Base-by-base conservation (phyloP, 2,888 invertebrate genomes). In the Drosophila ustulata region DNA sequence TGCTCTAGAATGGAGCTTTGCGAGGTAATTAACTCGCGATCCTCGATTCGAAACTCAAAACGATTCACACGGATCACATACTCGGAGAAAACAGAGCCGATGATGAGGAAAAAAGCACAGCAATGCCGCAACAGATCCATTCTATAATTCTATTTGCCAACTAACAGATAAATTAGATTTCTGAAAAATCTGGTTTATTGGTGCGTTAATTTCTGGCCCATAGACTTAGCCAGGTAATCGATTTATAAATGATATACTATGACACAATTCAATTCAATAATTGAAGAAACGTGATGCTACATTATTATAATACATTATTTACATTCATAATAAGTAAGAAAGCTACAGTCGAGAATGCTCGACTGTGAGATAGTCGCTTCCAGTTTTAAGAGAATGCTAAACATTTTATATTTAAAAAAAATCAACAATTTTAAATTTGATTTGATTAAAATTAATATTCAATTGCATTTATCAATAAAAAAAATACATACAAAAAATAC, bases 51-150 rank as follows among this genome's bases (percentile, higher is more conserved):
- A n/a, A 87, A 84, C 0, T 45, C 49, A 43, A 78, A 82, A 2
- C 49, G 50, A 56, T 86, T 71, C 34, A 86, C 71, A 8, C 26
- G 55, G 23, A 75, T 50, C 25, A 76, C 6, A 49, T 74, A 81
- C 6, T 55, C 52, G 8, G 75, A 43, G n/a, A 51, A 3, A 2
- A 25, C 52, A 34, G 13, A 53, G 26, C 39, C 9, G 18, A 51
- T 39, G 23, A 56, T 58, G n/a, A 51, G 52, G 11, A 25, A 4
- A 13, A 73, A 13, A 4, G 6, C 28, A 28, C 4, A 59, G 49
- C 3, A 39, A 13, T 25, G 11, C 7, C 13, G 39, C 11, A 50
- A 11, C 13, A 59, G 25, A 7, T 63, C 37, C 75, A 72, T 76
- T 50, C 8, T 26, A 18, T 0, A 39, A 49, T 30, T 25, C 25